A percentile compares a stretch with the other conserved stretches of the same genome.
phyloP scores from a whole-genome alignment of 2,797 vertebrate species.

The Sarcoramphus papa region DNA sequence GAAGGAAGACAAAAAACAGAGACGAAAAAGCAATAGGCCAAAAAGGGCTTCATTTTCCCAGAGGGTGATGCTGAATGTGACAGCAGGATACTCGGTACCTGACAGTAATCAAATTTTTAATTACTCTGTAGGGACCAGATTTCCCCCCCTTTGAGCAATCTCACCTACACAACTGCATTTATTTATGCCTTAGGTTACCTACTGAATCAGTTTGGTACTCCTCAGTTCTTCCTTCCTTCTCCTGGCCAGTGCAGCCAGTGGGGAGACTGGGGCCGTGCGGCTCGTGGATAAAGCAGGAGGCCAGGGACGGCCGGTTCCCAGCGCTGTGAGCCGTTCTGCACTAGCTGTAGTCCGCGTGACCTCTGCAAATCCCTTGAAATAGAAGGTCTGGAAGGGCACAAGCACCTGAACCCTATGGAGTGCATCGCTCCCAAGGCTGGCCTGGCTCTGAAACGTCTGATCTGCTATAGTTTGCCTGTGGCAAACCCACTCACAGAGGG shows the following conservation, averaged over 20 bases:
- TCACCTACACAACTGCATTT: background rate
- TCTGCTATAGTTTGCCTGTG: background rate
- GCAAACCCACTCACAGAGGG: background rate
- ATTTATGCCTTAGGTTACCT: background rate
- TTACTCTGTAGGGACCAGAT: background rate
- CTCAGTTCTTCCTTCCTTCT: background rate
- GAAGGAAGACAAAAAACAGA: background rate
- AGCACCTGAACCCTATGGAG: background rate
- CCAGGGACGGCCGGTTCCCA: background rate
- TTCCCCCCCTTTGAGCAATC: background rate
- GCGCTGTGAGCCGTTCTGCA: accelerated
- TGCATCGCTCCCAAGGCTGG: background rate
- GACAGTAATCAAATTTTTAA: background rate
- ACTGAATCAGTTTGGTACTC: background rate
- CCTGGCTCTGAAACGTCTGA: background rate
- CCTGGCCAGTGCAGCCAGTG: background rate
- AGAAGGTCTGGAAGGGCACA: background rate
- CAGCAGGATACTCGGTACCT: background rate
- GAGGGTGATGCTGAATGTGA: background rate
- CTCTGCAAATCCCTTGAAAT: background rate
- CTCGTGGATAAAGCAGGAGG: background rate
- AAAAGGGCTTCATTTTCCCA: background rate
- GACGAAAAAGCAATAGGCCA: background rate
- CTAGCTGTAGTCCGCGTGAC: background rate
- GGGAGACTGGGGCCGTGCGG: background rate